phyloP scores from a whole-genome alignment of 2,113 vertebrate species.

The Pachycephala philippinensis region DNA sequence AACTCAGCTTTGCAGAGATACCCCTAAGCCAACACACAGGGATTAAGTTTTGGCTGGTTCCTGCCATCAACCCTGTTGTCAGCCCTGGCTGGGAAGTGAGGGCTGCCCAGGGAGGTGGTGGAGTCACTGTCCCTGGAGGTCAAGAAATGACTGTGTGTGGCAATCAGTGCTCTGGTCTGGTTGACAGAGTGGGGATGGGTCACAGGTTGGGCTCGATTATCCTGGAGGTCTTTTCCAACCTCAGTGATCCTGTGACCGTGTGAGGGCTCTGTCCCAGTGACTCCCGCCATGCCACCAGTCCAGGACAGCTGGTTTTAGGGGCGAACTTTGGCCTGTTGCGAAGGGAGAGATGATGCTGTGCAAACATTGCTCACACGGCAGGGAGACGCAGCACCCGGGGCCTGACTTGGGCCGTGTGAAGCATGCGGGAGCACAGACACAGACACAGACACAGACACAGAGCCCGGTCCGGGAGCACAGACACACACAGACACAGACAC shows the following conservation, averaged over 20 bases:
- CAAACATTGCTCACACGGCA: too few relatives aligned
- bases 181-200: background rate
- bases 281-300: fast-evolving
- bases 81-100: background rate
- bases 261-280: background rate
- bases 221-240: background rate
- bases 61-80: background rate
- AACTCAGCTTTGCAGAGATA: background rate
- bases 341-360: background rate
- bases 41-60: background rate
- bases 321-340: fast-evolving
- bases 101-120: too few relatives aligned
- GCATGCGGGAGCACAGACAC: background rate
- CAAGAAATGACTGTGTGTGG: background rate
- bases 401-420: background rate
- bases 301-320: fast-evolving
- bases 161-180: too few relatives aligned
- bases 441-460: background rate
- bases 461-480: too few relatives aligned
- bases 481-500: background rate
- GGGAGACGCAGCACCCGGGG: fast-evolving
- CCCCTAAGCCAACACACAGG: fast-evolving
- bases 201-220: fast-evolving
- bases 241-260: background rate
- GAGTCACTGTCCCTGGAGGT: background rate